Percentiles rank a stretch among this genome's conserved stretches.
Evolutionary conservation across 1,140 invertebrate genomes (phyloP).

Genomic region (Anastrepha ludens): DNA sequence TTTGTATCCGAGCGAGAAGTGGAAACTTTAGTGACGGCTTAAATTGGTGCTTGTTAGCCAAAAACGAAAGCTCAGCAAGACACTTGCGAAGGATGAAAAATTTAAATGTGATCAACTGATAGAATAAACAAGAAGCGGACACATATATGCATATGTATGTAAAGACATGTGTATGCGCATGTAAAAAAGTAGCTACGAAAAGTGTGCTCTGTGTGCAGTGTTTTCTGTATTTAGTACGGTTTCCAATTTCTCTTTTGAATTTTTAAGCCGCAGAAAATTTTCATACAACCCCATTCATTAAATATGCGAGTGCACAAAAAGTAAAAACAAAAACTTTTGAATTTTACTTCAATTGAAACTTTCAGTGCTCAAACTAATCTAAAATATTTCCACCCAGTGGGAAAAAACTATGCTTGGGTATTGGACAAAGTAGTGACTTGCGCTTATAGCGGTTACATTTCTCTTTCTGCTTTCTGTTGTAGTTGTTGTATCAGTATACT

Average conservation of each 20-base stretch:
- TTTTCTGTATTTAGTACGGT: not conserved
- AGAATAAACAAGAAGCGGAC: not conserved
- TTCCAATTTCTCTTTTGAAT: conserved; percentile 42
- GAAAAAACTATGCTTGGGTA: too few relatives aligned
- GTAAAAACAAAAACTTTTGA: conserved; percentile 19
- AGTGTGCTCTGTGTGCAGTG: not conserved
- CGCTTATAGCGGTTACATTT: too few relatives aligned
- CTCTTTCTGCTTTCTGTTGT: too few relatives aligned
- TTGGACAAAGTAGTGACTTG: too few relatives aligned
- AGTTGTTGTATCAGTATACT: too few relatives aligned
- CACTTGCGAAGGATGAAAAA: not conserved
- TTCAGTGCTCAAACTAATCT: too few relatives aligned
- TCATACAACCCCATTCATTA: conserved; percentile 22
- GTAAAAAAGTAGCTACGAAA: not conserved
- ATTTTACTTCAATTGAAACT: not conserved
- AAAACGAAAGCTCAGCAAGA: not conserved
- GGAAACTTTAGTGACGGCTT: not conserved
- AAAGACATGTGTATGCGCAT: not conserved
- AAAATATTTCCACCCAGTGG: too few relatives aligned
- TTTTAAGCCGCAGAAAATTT: conserved; percentile 28
- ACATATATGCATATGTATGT: not conserved
- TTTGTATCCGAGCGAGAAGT: not conserved
- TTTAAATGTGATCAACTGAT: not conserved
- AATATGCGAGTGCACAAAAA: conserved; percentile 27
- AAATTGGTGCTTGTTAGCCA: not conserved